Evolutionary conservation across 23 tunicate genomes (phyloP).

Genomic region (Botrylloides violaceus): DNA sequence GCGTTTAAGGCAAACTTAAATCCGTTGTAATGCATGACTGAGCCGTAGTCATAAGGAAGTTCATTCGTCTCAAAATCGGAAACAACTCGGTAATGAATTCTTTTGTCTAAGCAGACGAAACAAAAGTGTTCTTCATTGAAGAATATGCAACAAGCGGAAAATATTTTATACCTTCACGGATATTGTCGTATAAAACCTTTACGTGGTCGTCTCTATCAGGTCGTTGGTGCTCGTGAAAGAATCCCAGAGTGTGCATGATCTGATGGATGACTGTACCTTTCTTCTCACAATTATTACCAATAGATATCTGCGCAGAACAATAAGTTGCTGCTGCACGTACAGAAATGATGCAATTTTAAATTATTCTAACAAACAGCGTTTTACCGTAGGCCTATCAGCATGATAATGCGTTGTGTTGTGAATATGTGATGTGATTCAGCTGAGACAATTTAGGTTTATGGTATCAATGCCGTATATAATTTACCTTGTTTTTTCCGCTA

Average conservation of each 20-base stretch:
- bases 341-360: no score
- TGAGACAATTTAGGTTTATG: no score
- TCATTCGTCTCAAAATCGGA: not conserved
- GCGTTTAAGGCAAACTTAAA: constrained; percentile 9
- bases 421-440: no score
- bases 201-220: not conserved
- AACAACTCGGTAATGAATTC: not conserved
- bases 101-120: not conserved
- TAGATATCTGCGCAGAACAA: not conserved
- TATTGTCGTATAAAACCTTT: not conserved
- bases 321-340: no score
- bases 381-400: no score
- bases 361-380: no score
- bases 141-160: no score
- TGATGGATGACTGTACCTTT: not conserved
- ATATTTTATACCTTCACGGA: not conserved
- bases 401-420: no score
- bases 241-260: not conserved
- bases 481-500: not conserved
- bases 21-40: constrained; percentile 20
- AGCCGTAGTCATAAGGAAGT: constrained; percentile 13
- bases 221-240: not conserved
- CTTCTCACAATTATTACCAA: not conserved
- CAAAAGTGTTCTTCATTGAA: no score
- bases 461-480: no score